Evolutionary conservation across 2,797 vertebrate genomes (phyloP).

Genomic region (Xerus rutilus): DNA sequence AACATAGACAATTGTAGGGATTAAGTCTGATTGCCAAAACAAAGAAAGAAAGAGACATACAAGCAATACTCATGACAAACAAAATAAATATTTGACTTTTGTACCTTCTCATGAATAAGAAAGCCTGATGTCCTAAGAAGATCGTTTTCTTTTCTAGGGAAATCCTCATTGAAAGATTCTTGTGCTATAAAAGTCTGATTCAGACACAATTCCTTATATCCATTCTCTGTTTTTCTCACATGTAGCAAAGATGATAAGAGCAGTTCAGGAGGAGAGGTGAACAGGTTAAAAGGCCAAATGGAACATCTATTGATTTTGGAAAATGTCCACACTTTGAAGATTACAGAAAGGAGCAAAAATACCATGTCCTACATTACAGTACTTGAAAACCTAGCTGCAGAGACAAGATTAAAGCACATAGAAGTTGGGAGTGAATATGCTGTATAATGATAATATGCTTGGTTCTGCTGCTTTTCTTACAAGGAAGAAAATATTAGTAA

Average conservation of each 20-base stretch:
- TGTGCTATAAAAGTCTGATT: neutral
- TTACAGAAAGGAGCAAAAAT: constrained; percentile 22
- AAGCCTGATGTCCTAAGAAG: neutral
- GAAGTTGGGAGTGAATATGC: neutral
- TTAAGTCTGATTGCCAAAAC: neutral
- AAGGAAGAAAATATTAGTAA: neutral
- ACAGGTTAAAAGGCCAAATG: constrained; percentile 10
- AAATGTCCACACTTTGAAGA: constrained; percentile 46
- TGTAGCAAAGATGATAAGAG: neutral
- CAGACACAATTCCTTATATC: neutral
- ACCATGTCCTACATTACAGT: neutral
- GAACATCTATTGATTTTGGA: constrained; percentile 55
- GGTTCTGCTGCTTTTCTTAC: constrained; percentile 32
- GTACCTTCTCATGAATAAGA: neutral
- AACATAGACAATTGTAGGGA: neutral
- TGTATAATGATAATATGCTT: neutral
- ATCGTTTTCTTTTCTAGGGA: neutral
- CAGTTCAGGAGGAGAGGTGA: constrained; percentile 6
- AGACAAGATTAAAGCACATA: constrained; percentile 33
- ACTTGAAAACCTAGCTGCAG: neutral
- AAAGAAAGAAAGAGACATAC: neutral
- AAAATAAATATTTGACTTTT: neutral
- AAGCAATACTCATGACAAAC: neutral
- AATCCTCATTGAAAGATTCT: neutral
- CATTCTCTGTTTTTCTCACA: neutral